Percentiles rank a stretch among this genome's conserved stretches.
Evolutionary conservation across 2,888 invertebrate species (phyloP).

Genomic region (Papilio elwesi): DNA sequence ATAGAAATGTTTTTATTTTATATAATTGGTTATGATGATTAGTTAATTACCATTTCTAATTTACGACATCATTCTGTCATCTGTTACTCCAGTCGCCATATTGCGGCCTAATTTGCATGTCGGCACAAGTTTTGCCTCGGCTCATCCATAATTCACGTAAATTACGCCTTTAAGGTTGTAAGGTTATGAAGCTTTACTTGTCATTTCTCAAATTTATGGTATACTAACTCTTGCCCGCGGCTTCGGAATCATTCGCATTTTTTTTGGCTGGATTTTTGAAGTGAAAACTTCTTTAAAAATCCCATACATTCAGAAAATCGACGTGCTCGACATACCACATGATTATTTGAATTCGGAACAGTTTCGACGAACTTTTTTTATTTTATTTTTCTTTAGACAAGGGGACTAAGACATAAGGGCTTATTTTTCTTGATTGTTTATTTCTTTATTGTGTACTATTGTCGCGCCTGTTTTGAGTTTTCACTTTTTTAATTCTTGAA

Average conservation of each 20-base stretch:
- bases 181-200: constrained; percentile 9
- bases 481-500: no score
- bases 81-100: constrained; percentile 7
- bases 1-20: not conserved
- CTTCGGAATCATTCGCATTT: not conserved
- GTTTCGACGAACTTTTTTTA: no score
- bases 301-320: no score
- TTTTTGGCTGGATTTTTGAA: no score
- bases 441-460: no score
- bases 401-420: no score
- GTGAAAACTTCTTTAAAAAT: no score
- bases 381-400: no score
- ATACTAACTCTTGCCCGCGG: not conserved
- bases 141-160: constrained; percentile 82
- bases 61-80: not conserved
- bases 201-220: constrained; percentile 1
- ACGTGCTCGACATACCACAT: no score
- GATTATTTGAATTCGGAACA: no score
- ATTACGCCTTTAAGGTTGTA: constrained; percentile 55
- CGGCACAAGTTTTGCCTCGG: constrained; percentile 71
- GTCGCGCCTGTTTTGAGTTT: no score
- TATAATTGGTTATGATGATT: not conserved
- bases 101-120: constrained; percentile 74
- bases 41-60: constrained; percentile 7
- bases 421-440: no score